Evolutionary conservation across 2,113 vertebrate species (phyloP).

Genomic region (Empidonax alnorum): DNA sequence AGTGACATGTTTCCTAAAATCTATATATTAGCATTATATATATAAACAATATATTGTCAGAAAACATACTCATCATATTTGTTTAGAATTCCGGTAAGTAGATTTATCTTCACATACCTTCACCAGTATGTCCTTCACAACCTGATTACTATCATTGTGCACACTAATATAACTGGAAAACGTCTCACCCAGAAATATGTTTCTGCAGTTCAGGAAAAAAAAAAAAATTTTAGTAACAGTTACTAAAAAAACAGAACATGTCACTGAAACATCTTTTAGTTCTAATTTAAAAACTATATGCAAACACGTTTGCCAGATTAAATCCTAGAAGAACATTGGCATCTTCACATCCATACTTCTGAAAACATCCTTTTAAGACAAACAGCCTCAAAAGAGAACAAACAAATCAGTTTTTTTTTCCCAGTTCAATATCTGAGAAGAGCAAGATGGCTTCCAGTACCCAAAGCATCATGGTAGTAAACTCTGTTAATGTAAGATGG

Average conservation of each 20-base stretch:
- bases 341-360: neutral
- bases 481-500: neutral
- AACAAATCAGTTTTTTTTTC: neutral
- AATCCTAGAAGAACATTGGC: neutral
- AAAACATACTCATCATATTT: neutral
- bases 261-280: neutral
- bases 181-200: slow-evolving; percentile 97
- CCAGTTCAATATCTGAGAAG: neutral
- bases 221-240: neutral
- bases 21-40: neutral
- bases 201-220: slow-evolving; percentile 75
- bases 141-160: slow-evolving; percentile 95
- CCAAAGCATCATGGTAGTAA: neutral
- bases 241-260: neutral
- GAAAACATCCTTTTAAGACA: neutral
- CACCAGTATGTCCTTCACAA: slow-evolving; percentile 95
- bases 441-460: neutral
- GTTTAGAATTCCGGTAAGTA: neutral
- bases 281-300: neutral
- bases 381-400: neutral
- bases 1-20: neutral
- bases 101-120: slow-evolving; percentile 81
- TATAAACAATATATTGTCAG: neutral
- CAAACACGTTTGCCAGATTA: neutral
- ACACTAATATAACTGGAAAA: slow-evolving; percentile 99